Conservation (phyloP, 30 jellyfish, hydroid and myxozoan species). For the Aurelia aurita region DNA sequence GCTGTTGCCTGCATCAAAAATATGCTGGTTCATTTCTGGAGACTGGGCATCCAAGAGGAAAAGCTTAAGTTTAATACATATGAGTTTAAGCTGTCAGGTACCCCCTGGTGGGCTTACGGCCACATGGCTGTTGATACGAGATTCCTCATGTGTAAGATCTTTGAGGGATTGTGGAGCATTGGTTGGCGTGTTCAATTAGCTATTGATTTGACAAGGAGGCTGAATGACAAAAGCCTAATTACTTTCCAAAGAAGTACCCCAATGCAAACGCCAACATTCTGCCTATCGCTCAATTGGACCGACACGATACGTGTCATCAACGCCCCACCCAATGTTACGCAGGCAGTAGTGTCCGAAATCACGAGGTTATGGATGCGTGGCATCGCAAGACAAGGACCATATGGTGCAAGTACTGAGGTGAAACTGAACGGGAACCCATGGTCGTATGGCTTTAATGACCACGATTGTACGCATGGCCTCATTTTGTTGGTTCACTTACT, state of each 20-base stretch:
- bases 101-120: conserved; percentile 76
- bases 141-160: conserved; percentile 23
- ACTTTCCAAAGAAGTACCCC: conserved; percentile 55
- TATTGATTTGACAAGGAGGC: conserved; percentile 54
- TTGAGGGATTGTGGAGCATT: conserved; percentile 43
- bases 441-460: conserved; percentile 5
- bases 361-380: conserved; percentile 51
- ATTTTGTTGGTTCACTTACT: conserved; percentile 36
- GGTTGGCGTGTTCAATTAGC: conserved; percentile 57
- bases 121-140: conserved; percentile 34
- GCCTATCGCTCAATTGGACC: conserved; percentile 30
- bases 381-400: conserved; percentile 1
- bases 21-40: conserved; percentile 38
- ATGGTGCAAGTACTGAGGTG: conserved; percentile 8
- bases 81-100: conserved; percentile 58
- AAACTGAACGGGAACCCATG: conserved; percentile 71
- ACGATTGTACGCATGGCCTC: conserved; percentile 61
- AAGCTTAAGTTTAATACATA: conserved; percentile 19
- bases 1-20: conserved; percentile 3
- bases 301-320: conserved; percentile 54
- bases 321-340: conserved; percentile 55
- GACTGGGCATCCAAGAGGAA: conserved; percentile 42
- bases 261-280: conserved; percentile 14
- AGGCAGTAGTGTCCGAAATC: conserved; percentile 13
- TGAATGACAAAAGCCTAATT: conserved; percentile 40